Evolutionary conservation across 2,113 vertebrate species (phyloP).

Genomic region (Odocoileus hemionus): DNA sequence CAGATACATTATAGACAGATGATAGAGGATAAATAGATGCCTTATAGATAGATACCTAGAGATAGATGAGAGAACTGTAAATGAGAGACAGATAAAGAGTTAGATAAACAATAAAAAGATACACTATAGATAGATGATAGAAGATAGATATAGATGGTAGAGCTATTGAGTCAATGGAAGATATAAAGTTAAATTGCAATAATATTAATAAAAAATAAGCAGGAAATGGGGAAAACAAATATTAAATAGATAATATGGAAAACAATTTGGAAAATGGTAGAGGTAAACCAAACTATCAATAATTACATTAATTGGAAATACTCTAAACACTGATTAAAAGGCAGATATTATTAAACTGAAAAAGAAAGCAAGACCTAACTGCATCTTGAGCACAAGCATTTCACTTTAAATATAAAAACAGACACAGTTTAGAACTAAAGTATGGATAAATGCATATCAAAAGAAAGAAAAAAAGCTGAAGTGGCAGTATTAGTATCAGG

Average conservation of each 20-base stretch:
- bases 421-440: neutral
- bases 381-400: neutral
- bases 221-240: neutral
- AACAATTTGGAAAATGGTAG: neutral
- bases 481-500: neutral
- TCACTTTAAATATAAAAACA: neutral
- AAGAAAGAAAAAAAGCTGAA: neutral
- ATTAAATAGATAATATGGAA: neutral
- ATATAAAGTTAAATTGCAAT: too few relatives aligned
- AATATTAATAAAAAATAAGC: neutral
- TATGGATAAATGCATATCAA: neutral
- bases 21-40: neutral
- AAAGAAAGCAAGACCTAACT: neutral
- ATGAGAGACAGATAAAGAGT: neutral
- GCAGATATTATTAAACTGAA: neutral
- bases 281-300: neutral
- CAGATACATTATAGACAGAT: neutral
- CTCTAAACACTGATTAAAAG: neutral
- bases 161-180: neutral
- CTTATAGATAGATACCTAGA: fast-evolving
- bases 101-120: neutral
- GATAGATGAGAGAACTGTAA: neutral
- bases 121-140: fast-evolving
- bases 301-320: neutral
- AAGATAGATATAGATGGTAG: neutral